These are phyloP conservation scores for Hemistola chrysoprasaria DNA, from an alignment of 2,888 invertebrate genomes.

Conservation along the genomic window DNA sequence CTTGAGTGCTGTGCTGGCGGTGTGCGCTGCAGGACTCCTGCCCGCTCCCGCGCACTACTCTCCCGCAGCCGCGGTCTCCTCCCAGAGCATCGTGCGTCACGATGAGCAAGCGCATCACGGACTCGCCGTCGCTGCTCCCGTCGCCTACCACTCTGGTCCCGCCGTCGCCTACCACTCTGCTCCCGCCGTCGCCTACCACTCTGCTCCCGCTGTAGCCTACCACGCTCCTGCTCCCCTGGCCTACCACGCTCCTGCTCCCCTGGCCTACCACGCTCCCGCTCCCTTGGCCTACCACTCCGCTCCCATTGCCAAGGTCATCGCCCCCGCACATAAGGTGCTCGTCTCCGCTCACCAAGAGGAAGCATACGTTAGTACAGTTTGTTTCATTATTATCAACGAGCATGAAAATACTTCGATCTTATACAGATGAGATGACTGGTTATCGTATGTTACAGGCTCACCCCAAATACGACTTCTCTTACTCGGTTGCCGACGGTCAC, in stretches of 20 bases:
- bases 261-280: constrained; percentile 41
- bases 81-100: constrained; percentile 58
- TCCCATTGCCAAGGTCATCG: constrained; percentile 42
- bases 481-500: constrained; percentile 71
- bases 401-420: background rate
- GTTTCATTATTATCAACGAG: background rate
- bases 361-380: constrained; percentile 52
- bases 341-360: constrained; percentile 46
- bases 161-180: constrained; percentile 40
- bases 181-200: constrained; percentile 36
- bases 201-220: constrained; percentile 38
- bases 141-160: constrained; percentile 66
- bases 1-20: constrained; percentile 62
- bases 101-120: constrained; percentile 49
- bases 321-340: constrained; percentile 43
- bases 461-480: constrained; percentile 38
- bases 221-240: constrained; percentile 40
- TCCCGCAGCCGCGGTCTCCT: constrained; percentile 62
- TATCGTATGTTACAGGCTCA: constrained; percentile 12
- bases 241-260: constrained; percentile 35
- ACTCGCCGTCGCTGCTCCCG: constrained; percentile 31
- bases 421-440: background rate
- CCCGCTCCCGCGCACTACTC: constrained; percentile 66
- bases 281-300: constrained; percentile 40
- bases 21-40: constrained; percentile 62